A percentile compares a stretch with the other conserved stretches of the same genome.
These are phyloP conservation scores for Belgica antarctica DNA, from an alignment of 2,888 invertebrate species.

Conservation along the genomic window DNA sequence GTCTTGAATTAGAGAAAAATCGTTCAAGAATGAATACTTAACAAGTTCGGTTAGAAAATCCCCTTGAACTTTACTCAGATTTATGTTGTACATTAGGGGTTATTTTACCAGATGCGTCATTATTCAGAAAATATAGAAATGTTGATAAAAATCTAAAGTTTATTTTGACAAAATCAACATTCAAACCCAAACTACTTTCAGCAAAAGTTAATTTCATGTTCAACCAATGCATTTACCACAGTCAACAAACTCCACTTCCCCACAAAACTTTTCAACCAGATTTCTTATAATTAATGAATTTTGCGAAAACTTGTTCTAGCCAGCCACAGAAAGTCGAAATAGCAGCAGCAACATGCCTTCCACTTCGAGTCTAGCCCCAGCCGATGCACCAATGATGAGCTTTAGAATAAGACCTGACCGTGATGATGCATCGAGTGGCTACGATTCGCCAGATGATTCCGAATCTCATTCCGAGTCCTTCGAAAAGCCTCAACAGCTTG, in stretches of 20 bases:
- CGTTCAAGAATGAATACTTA: too few species aligned
- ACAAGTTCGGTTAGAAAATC: conserved; percentile 30
- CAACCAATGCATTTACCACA: conserved; percentile 7
- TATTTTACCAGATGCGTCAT: too few species aligned
- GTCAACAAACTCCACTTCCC: not conserved
- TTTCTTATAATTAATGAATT: conserved; percentile 7
- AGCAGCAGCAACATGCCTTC: conserved; percentile 41
- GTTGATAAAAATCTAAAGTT: too few species aligned
- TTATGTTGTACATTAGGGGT: too few species aligned
- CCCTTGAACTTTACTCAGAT: conserved; percentile 22
- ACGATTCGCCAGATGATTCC: conserved; percentile 75
- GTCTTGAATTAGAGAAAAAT: too few species aligned
- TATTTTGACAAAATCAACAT: too few species aligned
- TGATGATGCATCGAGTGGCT: conserved; percentile 75
- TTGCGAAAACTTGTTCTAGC: conserved; percentile 42
- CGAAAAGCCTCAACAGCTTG: conserved; percentile 49
- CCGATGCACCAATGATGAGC: conserved; percentile 20
- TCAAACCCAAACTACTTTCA: too few species aligned
- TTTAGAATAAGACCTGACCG: conserved; percentile 46
- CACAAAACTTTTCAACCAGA: too few species aligned
- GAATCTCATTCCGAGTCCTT: conserved; percentile 61
- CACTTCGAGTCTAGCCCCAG: conserved; percentile 41
- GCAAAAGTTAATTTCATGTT: too few species aligned
- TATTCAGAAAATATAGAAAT: too few species aligned
- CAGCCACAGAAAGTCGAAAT: conserved; percentile 43